Evolutionary conservation across 2,113 vertebrate species (phyloP).

Genomic region (Hydropotes inermis): DNA sequence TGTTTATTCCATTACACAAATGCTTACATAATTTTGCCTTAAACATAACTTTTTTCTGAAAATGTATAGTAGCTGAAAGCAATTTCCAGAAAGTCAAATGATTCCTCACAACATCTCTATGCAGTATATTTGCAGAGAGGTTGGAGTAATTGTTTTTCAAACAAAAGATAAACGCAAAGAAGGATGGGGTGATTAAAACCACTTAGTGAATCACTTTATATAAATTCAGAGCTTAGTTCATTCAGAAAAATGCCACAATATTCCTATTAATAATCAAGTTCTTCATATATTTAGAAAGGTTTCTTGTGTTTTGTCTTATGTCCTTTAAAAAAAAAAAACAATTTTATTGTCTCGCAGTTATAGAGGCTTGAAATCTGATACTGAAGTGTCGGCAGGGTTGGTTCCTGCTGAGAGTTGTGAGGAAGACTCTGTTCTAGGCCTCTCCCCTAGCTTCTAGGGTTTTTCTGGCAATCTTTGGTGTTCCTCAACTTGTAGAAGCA

Average conservation of each 20-base stretch:
- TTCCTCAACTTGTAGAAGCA: not conserved
- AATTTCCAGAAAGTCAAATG: constrained; percentile 53
- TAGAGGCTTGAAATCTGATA: not conserved
- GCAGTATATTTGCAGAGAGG: not conserved
- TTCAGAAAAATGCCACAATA: not conserved
- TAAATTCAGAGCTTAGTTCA: not conserved
- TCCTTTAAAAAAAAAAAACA: not conserved
- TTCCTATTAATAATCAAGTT: not conserved
- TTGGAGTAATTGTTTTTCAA: constrained; percentile 35
- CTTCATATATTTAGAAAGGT: not conserved
- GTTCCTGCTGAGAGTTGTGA: not conserved
- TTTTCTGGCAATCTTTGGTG: not conserved
- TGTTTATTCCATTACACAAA: constrained; percentile 14
- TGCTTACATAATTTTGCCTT: constrained; percentile 35
- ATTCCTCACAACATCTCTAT: constrained; percentile 9
- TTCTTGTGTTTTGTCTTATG: not conserved
- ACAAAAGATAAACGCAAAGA: constrained; percentile 33
- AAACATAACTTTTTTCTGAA: not conserved
- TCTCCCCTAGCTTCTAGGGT: not conserved
- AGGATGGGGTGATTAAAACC: not conserved
- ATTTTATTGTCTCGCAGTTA: not conserved
- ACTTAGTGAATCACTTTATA: not conserved
- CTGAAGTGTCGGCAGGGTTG: not conserved
- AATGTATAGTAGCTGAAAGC: constrained; percentile 47
- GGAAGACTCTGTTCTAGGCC: not conserved